A percentile compares a stretch with the other conserved stretches of the same genome.
Evolutionary conservation across 2,888 invertebrate species (phyloP).

Genomic region (Amphimallon solstitiale): DNA sequence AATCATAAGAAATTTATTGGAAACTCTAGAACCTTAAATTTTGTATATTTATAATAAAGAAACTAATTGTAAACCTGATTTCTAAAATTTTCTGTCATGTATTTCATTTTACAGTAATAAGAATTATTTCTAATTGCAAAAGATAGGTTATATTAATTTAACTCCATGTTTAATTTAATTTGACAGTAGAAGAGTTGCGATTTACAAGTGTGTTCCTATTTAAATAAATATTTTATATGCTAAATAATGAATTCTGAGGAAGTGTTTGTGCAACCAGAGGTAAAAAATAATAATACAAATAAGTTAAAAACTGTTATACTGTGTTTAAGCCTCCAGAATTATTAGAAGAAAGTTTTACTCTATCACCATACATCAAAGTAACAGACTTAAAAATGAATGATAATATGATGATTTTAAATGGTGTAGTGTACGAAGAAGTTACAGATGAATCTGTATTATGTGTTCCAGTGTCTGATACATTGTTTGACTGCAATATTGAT

Average conservation of each 20-base stretch:
- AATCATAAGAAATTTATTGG: no score
- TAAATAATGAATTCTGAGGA: conserved; percentile 37
- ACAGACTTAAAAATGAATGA: conserved; percentile 34
- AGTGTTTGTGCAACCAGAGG: conserved; percentile 38
- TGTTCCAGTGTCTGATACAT: conserved; percentile 36
- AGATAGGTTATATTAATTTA: no score
- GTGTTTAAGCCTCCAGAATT: conserved; percentile 34
- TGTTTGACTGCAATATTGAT: conserved; percentile 39
- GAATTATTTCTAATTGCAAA: no score
- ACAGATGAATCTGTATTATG: conserved; percentile 36
- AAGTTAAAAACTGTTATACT: conserved; percentile 22
- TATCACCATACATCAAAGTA: conserved; percentile 38
- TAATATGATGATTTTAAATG: conserved; percentile 37
- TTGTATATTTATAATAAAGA: no score
- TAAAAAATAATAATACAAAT: conserved; percentile 11
- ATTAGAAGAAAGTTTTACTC: conserved; percentile 38
- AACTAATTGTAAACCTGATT: no score
- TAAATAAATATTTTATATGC: no score
- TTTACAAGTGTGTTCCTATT: neutral
- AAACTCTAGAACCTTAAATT: no score
- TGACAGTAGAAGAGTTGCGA: neutral
- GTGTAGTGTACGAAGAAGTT: conserved; percentile 31
- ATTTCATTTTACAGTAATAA: no score
- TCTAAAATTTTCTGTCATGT: no score
- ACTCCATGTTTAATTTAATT: neutral